phyloP scores from a whole-genome alignment of 2,797 vertebrate species.

The Sarcoramphus papa region DNA sequence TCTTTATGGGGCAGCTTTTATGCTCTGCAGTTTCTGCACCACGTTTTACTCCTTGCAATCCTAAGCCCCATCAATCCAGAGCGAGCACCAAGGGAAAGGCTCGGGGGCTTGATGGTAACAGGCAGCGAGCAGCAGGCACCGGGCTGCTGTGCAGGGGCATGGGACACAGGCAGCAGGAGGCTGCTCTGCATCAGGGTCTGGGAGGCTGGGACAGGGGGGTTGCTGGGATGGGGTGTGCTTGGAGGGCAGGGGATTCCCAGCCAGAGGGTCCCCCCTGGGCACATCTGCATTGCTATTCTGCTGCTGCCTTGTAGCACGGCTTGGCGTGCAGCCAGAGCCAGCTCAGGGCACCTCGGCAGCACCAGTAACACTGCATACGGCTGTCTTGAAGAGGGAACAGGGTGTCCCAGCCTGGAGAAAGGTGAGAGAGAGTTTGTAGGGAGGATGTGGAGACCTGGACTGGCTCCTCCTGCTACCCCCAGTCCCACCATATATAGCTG shows the following conservation, averaged over 20 bases:
- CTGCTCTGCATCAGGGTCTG: not conserved
- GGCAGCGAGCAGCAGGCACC: not conserved
- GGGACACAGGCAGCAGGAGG: not conserved
- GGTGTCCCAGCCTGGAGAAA: not conserved
- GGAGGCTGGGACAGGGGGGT: not conserved
- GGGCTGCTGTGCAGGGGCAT: not conserved
- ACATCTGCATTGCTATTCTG: not conserved
- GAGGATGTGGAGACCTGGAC: not conserved
- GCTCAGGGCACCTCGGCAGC: not conserved
- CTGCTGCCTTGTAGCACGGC: not conserved
- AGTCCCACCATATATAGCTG: fast-evolving
- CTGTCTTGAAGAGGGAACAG: fast-evolving
- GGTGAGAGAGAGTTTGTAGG: not conserved
- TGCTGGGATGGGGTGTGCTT: too few species aligned
- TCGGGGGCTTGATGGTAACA: not conserved
- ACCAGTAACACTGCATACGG: not conserved
- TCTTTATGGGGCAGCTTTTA: slow-evolving; percentile 45
- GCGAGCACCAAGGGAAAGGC: not conserved
- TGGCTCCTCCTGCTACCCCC: not conserved
- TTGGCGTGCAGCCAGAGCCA: not conserved
- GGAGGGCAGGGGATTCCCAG: not conserved
- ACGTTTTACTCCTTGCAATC: not conserved
- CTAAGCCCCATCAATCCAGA: slow-evolving; percentile 14
- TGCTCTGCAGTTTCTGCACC: not conserved
- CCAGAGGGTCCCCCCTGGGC: too few species aligned